phyloP scores from a whole-genome alignment of 2,797 vertebrate genomes.

The Pseudochaenichthys georgianus region DNA sequence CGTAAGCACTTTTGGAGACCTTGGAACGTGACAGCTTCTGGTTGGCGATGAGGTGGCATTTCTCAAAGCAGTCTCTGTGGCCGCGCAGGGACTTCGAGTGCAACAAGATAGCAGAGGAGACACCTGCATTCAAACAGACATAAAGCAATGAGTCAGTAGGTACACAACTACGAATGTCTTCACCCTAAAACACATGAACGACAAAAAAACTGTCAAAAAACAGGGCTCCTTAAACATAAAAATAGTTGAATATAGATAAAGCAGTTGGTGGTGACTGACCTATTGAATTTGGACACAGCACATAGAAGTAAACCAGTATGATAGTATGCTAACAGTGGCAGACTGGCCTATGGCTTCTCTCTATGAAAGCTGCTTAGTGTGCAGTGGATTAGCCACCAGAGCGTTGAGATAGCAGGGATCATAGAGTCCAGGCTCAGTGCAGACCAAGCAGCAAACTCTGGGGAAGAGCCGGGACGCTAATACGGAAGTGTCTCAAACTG shows the following conservation, averaged over 20 bases:
- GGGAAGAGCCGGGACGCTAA: too few relatives aligned
- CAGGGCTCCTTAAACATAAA: neutral
- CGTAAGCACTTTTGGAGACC: slow-evolving; percentile 92
- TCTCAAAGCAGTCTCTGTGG: slow-evolving; percentile 98
- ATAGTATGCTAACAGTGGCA: slow-evolving; percentile 54
- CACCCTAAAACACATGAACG: neutral
- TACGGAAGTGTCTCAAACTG: too few relatives aligned
- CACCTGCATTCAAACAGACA: slow-evolving; percentile 82
- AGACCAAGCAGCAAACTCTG: neutral
- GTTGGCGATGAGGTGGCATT: slow-evolving; percentile 97
- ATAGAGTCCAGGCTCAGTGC: slow-evolving; percentile 42
- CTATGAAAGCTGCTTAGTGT: slow-evolving; percentile 73
- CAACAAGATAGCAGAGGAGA: slow-evolving; percentile 90
- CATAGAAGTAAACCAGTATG: slow-evolving; percentile 46
- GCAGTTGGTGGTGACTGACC: slow-evolving; percentile 22
- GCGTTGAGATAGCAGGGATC: slow-evolving; percentile 49
- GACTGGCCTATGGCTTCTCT: slow-evolving; percentile 62
- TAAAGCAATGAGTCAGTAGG: slow-evolving; percentile 17
- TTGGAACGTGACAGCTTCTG: slow-evolving; percentile 94
- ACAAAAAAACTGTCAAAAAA: neutral
- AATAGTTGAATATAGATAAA: slow-evolving; percentile 7
- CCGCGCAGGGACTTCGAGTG: slow-evolving; percentile 95
- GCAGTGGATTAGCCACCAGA: slow-evolving; percentile 60
- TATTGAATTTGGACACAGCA: slow-evolving; percentile 38
- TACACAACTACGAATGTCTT: neutral